These are phyloP conservation scores for Platynereis dumerilii DNA, from an alignment of 2,888 invertebrate species.

Conservation along the genomic window DNA sequence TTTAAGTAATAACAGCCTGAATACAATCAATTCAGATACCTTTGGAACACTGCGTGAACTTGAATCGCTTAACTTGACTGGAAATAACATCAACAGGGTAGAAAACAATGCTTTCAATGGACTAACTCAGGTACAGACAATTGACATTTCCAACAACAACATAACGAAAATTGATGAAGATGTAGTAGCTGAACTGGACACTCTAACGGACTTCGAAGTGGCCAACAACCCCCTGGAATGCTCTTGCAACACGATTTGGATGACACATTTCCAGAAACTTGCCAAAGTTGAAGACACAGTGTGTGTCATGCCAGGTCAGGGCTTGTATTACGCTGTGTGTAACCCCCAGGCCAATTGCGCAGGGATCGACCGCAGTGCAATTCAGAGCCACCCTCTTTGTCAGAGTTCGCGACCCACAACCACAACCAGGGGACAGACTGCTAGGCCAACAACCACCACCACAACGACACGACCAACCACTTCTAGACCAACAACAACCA, in stretches of 20 bases:
- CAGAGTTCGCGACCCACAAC: neutral
- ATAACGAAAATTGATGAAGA: neutral
- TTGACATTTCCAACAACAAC: constrained; percentile 6
- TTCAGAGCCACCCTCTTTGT: neutral
- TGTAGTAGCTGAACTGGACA: neutral
- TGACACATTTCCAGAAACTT: neutral
- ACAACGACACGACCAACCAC: neutral
- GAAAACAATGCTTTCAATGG: neutral
- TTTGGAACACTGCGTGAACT: constrained; percentile 1
- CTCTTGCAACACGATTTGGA: neutral
- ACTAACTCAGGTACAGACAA: neutral
- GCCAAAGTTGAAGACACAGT: neutral
- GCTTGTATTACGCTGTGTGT: neutral
- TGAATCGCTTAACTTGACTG: neutral
- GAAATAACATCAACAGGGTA: neutral
- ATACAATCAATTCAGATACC: neutral
- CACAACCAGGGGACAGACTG: neutral
- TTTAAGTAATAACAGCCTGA: neutral
- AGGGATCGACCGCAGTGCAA: neutral
- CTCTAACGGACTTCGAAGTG: neutral
- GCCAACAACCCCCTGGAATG: neutral
- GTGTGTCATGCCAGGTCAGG: neutral
- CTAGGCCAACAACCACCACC: neutral
- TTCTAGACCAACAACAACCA: neutral
- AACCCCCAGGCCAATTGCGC: constrained; percentile 1